Base-by-base conservation (phyloP, 2,113 vertebrate species). In the Oryzias melastigma region DNA sequence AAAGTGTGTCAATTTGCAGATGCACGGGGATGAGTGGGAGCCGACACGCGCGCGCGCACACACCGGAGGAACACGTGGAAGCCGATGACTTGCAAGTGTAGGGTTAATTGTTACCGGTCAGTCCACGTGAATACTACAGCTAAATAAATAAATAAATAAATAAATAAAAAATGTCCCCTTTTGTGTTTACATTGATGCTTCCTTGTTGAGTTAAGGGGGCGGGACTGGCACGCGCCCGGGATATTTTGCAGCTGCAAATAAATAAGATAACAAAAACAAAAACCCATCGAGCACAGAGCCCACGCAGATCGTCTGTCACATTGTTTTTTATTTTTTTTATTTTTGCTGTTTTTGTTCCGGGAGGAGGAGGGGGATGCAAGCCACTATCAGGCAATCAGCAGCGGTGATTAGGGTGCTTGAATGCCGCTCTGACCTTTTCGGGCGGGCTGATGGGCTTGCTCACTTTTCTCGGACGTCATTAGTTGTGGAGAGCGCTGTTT, bases 151-250 rank as follows among this genome's bases (percentile, higher is more conserved):
- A 22, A 22, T 22, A 29, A 29, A 27, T 27, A 27, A 29, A 29
- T 7, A 29, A 7, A 29, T 29, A 35, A 10, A 35, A 8, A 35
- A 35, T 84, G 61, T 68, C 80, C 77, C 81, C 81, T 87, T 87
- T 86, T 88, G 85, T 89, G 88, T 90, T 90, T 89, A 90, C 89
- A 86, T 81, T 62, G 80, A 77, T 77, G 54, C 66, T 19, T 62
- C 64, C 52, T 53, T n/a, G 70, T 24, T 52, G 65, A 51, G 14
- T 66, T 29, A 66, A 65, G 70, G 63, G 70, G 70, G 70, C 63
- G 70, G 70, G 63, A 73, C 70, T 24, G 71, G 79, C 72, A 49
- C 6, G 63, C 58, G 56, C 58, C 10, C 25, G 22, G 41, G 48
- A 29, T 78, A 48, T 73, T 75, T 7, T 65, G 50, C 62, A 73